Evolutionary conservation across 1,140 invertebrate genomes (phyloP), one percentile per base, ranked within the genome.

Genomic region (Pseudachorutes palmiensis): DNA sequence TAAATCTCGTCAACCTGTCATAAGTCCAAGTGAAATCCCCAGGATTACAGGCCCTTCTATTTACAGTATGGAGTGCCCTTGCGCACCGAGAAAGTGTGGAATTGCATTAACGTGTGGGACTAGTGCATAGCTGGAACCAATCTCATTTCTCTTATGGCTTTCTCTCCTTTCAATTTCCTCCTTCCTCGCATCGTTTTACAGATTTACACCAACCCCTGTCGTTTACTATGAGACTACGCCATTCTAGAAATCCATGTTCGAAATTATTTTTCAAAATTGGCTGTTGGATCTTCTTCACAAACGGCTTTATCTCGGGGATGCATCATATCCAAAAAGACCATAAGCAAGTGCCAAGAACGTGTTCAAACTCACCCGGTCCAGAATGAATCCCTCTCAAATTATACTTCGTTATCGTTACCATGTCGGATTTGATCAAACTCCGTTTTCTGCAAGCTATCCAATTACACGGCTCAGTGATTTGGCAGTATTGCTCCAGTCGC

Each of bases 341-440:
- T n/a, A n/a, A n/a, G n/a, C n/a, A n/a, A n/a, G n/a, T n/a, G n/a
- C n/a, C n/a, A n/a, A n/a, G n/a, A n/a, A n/a, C n/a, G n/a, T n/a
- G n/a, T 41, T 41, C 36, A 41, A 5, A 5, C 5, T 19, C 36
- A 9, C 19, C 36, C 5, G 5, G 36, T 41, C 5, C 36, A 41
- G 59, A 61, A 29, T 14, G 22, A 29, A 14, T 26, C 30, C 30
- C 19, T 26, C 5, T 19, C 2, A 16, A 36, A 61, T 61, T 30
- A 61, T 30, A 59, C 41, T 73, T 70, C 64, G 69, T 73, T 73
- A 73, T 71, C 69, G 69, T 70, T 66, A 63, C 55, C 63, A 64
- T 71, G 69, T 73, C 69, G 67, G 66, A 71, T 73, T 73, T 70
- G 72, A 73, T 73, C 72, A 73, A 69, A 67, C 67, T 73, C 70